Percentiles rank a stretch among this genome's conserved stretches.
phyloP scores from a whole-genome alignment of 2,797 vertebrate genomes.

The Loris lydekkerianus region DNA sequence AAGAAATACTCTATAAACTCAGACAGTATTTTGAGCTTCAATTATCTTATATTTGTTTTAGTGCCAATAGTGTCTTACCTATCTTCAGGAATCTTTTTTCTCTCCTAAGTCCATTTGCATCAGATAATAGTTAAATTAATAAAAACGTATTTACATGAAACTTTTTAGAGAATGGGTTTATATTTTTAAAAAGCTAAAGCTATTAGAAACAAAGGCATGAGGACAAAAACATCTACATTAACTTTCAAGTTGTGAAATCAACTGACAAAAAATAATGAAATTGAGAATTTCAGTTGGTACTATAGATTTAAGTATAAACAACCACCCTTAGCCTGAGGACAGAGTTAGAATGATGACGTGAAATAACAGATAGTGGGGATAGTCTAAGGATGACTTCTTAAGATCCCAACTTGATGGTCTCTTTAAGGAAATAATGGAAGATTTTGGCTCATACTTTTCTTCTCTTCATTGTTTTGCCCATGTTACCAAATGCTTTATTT shows the following conservation, averaged over 20 bases:
- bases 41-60: slow-evolving; percentile 44
- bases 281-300: neutral
- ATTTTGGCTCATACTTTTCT: neutral
- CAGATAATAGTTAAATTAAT: slow-evolving; percentile 50
- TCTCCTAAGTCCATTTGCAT: slow-evolving; percentile 42
- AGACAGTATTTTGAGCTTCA: slow-evolving; percentile 40
- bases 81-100: slow-evolving; percentile 41
- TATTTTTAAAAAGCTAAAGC: neutral
- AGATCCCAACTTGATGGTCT: slow-evolving; percentile 1
- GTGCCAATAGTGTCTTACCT: neutral
- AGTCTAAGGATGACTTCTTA: neutral
- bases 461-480: neutral
- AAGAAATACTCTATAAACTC: slow-evolving; percentile 22
- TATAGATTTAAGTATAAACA: neutral
- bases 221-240: slow-evolving; percentile 34
- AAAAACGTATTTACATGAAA: slow-evolving; percentile 58
- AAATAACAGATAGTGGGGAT: neutral
- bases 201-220: slow-evolving; percentile 52
- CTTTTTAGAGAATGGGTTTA: slow-evolving; percentile 3
- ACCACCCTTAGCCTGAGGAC: neutral
- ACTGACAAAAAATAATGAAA: slow-evolving; percentile 9
- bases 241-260: slow-evolving; percentile 40
- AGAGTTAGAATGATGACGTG: neutral
- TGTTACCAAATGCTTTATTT: slow-evolving; percentile 32
- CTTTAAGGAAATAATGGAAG: slow-evolving; percentile 24